Base-by-base conservation (phyloP, 2,797 vertebrate genomes). In the Fringilla coelebs region DNA sequence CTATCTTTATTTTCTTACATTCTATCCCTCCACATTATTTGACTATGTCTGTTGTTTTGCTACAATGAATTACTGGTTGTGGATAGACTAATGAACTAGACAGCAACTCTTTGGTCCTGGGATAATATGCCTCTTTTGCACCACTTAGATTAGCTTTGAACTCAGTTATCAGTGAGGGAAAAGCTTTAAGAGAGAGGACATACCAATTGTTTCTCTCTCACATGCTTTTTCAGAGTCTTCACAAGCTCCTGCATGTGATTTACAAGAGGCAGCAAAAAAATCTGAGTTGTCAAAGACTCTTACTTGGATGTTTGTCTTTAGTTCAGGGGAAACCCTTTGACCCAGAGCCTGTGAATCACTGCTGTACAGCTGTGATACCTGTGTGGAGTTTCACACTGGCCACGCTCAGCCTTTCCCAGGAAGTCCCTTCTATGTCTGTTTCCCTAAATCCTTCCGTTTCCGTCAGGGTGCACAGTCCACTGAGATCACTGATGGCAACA, bases 381-480 rank as follows among this genome's bases (percentile, higher is more conserved):
- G 14, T 1, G 3, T 36, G 7, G 31, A 2, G 7, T 52, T 65
- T 61, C 34, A 51, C 1, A 1, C 17, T 0, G 2, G 58, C 21
- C 26, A 48, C 1, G 2, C 5, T 31, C 24, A 41, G 5, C 7
- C 6, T 52, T 52, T 58, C 41, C 14, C 7, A 36, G 28, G 22
- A 43, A 4, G 3, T 29, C 8, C 26, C 34, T 88, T 71, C 40
- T 62, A 2, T 31, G 7, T n/a, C 31, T 72, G 10, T 72, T 83
- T 63, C 54, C 34, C 43, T 7, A 68, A 72, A 66, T 45, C 13
- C 19, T 3, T 5, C 2, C 0, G 5, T 41, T 91, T 91, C n/a
- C 1, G 0, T 32, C 45, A 68, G 20, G 16, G 8, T 4, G 5
- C 14, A 32, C 11, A 13, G 17, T 38, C 65, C 54, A 41, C 40